A percentile compares a stretch with the other conserved stretches of the same genome.
These are phyloP conservation scores for Cryptoblepharus egeriae DNA, from an alignment of 2,797 vertebrate species.

Conservation along the genomic window DNA sequence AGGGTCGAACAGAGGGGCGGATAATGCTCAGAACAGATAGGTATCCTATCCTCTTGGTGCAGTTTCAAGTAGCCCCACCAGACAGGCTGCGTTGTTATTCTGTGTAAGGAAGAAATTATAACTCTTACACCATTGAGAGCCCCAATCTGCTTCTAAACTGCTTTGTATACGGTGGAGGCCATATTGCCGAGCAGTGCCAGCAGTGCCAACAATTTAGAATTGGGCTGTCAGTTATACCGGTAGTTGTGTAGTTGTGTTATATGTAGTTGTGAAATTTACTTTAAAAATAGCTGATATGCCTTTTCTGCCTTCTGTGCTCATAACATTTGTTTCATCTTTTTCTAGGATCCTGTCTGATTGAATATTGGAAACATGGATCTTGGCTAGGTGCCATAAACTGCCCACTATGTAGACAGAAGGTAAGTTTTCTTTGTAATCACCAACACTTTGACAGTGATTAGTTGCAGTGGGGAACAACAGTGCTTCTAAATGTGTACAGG, in stretches of 20 bases:
- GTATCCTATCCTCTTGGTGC: too few relatives aligned
- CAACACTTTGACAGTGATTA: slow-evolving; percentile 23
- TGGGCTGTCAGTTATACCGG: not conserved
- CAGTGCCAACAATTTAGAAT: too few relatives aligned
- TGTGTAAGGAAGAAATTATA: too few relatives aligned
- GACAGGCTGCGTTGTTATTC: too few relatives aligned
- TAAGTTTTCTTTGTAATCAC: slow-evolving; percentile 46
- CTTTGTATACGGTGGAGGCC: too few relatives aligned
- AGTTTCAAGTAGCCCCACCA: too few relatives aligned
- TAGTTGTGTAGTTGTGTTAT: too few relatives aligned
- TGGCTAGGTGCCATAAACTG: slow-evolving; percentile 85
- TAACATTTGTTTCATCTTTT: not conserved
- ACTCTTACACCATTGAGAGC: too few relatives aligned
- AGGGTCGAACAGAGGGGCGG: too few relatives aligned
- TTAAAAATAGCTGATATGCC: not conserved
- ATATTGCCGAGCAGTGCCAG: too few relatives aligned
- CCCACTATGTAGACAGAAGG: slow-evolving; percentile 89
- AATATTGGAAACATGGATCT: slow-evolving; percentile 85
- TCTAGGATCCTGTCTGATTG: slow-evolving; percentile 85
- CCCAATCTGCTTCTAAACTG: too few relatives aligned
- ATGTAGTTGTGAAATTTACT: not conserved
- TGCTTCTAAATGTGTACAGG: slow-evolving; percentile 30
- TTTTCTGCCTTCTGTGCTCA: not conserved
- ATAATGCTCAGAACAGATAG: too few relatives aligned
- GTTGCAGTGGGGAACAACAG: slow-evolving; percentile 11